Evolutionary conservation across 2,888 invertebrate species (phyloP).

Genomic region (Callyntrura sp.): DNA sequence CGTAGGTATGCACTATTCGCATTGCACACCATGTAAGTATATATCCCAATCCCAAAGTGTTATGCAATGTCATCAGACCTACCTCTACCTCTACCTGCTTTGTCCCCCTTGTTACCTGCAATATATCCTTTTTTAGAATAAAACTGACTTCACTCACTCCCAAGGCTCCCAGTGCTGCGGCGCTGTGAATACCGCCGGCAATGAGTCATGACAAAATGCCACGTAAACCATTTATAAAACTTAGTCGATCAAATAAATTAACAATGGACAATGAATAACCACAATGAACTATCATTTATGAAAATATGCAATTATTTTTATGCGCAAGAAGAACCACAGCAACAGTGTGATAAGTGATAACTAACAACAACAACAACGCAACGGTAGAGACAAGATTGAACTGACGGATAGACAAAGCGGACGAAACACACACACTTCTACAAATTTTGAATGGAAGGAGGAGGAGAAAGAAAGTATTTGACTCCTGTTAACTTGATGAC

Average conservation of each 20-base stretch:
- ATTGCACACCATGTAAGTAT: not conserved
- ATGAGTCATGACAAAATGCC: constrained; percentile 14
- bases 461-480: constrained; percentile 27
- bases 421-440: not conserved
- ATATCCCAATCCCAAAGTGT: not conserved
- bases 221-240: constrained; percentile 15
- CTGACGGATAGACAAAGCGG: not conserved
- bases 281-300: constrained; percentile 34
- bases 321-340: not conserved
- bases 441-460: constrained; percentile 5
- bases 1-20: not conserved
- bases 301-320: constrained; percentile 41
- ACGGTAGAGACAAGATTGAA: not conserved
- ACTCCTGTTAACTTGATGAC: constrained; percentile 5
- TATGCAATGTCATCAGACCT: constrained; percentile 22
- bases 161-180: not conserved
- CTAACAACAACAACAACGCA: too few relatives aligned
- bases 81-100: not conserved
- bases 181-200: not conserved
- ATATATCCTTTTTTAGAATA: constrained; percentile 18
- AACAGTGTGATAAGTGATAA: not conserved
- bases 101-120: not conserved
- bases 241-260: constrained; percentile 30
- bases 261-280: constrained; percentile 47
- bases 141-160: not conserved